Evolutionary conservation across 2,888 invertebrate genomes (phyloP), one percentile per base, ranked within the genome.

Genomic region (Dromius quadrimaculatus): DNA sequence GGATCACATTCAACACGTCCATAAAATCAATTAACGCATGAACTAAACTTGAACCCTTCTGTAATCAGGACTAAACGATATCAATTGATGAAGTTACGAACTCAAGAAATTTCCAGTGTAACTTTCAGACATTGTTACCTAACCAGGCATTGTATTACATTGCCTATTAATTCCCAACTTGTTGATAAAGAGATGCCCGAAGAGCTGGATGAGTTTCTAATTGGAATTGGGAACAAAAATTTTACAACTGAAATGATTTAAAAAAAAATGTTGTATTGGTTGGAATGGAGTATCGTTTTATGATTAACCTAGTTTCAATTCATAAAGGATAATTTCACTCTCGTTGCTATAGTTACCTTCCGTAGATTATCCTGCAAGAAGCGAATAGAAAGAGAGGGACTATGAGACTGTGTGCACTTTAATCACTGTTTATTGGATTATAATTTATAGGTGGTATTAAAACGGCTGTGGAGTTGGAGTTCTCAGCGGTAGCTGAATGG

Each of bases 391-490:
- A 36, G n/a, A 36, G 9, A 34, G 34, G 50, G 23, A 45, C 45
- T 11, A 6, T 61, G 17, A 13, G 15, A 41, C 20, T 41, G 43
- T 41, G 20, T 50, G 23, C 50, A 65, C 22, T 50, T 50, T 65
- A 65, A 65, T 65, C 65, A 65, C 50, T 65, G 65, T 65, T 65
- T 65, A 65, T 65, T 65, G 50, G 65, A 65, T 65, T 65, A 65
- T 65, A 65, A 65, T 65, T 65, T 65, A 65, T 65, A 47, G 65
- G 28, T 34, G 65, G 65, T 32, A 36, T 47, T 65, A 65, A 65
- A 65, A 65, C 50, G 65, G 65, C 50, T n/a, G n/a, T n/a, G n/a
- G n/a, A n/a, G n/a, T n/a, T 32, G 32, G 28, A 45, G 47, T 64
- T 64, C 64, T 47, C 45, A 45, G 64, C 34, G 34, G 36, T 20